Conservation (phyloP, 2,888 invertebrate genomes). For the Rhaphigaster nebulosa region DNA sequence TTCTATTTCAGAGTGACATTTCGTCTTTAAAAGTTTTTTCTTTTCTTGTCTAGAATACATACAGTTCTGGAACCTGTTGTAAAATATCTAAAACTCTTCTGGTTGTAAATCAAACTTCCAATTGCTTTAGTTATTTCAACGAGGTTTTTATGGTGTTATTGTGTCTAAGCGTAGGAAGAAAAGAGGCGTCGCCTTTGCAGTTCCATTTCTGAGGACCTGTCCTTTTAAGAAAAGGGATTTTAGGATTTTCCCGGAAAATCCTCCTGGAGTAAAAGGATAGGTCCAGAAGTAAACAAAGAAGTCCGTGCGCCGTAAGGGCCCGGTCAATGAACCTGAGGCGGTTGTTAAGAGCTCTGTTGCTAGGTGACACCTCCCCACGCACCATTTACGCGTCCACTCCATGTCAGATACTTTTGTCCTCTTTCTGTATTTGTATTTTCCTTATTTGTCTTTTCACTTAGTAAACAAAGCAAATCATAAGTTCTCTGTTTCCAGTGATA, state of each 20-base stretch:
- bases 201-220: neutral
- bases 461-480: neutral
- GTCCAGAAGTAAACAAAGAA: conserved; percentile 43
- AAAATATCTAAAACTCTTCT: neutral
- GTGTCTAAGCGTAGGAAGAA: neutral
- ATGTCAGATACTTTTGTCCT: no score
- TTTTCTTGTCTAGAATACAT: neutral
- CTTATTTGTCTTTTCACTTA: neutral
- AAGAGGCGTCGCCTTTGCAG: neutral
- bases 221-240: neutral
- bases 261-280: neutral
- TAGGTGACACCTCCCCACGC: conserved; percentile 54
- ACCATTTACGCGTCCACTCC: conserved; percentile 22
- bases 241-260: neutral
- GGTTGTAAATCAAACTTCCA: neutral
- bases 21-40: neutral
- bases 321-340: conserved; percentile 50
- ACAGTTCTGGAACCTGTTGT: neutral
- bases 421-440: neutral
- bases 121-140: neutral
- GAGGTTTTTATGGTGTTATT: neutral
- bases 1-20: neutral
- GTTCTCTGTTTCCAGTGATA: neutral
- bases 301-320: conserved; percentile 44
- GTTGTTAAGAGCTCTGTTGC: conserved; percentile 52